Conservation (phyloP, 1,140 invertebrate genomes). For the Lepidurus apus region DNA sequence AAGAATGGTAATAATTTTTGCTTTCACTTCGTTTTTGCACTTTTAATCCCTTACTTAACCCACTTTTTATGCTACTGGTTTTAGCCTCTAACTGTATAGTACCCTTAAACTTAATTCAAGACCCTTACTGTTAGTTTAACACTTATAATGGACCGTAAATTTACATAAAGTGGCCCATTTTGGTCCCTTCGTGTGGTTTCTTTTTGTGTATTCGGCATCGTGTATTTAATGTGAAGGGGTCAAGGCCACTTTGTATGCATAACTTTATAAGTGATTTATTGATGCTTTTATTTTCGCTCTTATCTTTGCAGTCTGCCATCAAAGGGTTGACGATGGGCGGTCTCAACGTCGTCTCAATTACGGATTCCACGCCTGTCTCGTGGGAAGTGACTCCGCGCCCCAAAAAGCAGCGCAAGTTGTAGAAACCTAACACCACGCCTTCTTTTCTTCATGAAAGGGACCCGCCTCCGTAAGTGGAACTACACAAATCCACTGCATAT, state of each 20-base stretch:
- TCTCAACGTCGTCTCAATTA: conserved; percentile 80
- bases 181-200: no score
- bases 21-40: neutral
- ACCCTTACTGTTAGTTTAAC: no score
- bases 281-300: conserved; percentile 16
- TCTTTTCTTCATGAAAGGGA: neutral
- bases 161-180: no score
- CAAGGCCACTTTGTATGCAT: no score
- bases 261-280: conserved; percentile 23
- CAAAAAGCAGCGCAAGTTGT: conserved; percentile 66
- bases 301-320: conserved; percentile 66
- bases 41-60: no score
- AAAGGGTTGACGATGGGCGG: conserved; percentile 88
- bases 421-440: conserved; percentile 41
- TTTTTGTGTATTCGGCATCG: no score
- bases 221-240: no score
- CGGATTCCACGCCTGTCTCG: conserved; percentile 76
- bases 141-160: no score
- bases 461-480: neutral
- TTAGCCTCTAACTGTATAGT: no score
- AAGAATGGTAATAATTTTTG: conserved; percentile 62
- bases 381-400: conserved; percentile 64
- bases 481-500: conserved; percentile 4
- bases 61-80: no score
- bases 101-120: no score